Base-by-base conservation (phyloP, 2,113 vertebrate species). In the Cynoglossus semilaevis region DNA sequence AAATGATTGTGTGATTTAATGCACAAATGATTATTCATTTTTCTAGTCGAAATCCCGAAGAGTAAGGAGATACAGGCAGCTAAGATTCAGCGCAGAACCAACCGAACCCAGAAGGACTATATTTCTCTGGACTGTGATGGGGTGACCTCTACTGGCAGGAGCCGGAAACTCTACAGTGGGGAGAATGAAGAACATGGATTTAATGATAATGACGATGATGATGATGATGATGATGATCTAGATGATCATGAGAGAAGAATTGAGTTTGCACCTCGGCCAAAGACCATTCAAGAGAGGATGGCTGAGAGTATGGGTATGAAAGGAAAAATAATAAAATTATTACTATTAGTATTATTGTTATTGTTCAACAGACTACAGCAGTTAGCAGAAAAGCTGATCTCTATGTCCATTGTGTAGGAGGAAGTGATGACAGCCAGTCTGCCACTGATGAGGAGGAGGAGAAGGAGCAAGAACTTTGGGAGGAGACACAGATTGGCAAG, bases 401-500 rank as follows among this genome's bases (percentile, higher is more conserved):
- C 8, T 64, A 8, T 53, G 7, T 64, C 38, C 22, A 68, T 8
- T 56, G 18, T 73, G 14, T 59, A 94, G 93, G 81, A 68, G 81
- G 42, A 42, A 87, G 86, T 70, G 79, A 79, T 67, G 81, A 62
- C 53, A 89, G 78, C 41, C 76, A 62, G 74, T 91, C 89, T 34
- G 81, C 86, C 38, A 85, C 87, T 2, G 92, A 94, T 54, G 84
- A 57, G 22, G 91, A 94, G 43, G 92, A 29, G 22, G 22, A 29
- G n/a, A n/a, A n/a, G 22, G 22, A 95, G 56, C 87, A 92, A 55
- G 86, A 89, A 22, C 84, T 89, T 43, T 98, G 96, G 96, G 95
- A 96, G 81, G 89, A 94, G 42, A 94, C 94, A 48, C 96, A 98
- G 74, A 94, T 98, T 79, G 90, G 71, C 51, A 97, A 96, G 87